Evolutionary conservation across 2,888 invertebrate genomes (phyloP).

Genomic region (Opisthograptis luteolata): DNA sequence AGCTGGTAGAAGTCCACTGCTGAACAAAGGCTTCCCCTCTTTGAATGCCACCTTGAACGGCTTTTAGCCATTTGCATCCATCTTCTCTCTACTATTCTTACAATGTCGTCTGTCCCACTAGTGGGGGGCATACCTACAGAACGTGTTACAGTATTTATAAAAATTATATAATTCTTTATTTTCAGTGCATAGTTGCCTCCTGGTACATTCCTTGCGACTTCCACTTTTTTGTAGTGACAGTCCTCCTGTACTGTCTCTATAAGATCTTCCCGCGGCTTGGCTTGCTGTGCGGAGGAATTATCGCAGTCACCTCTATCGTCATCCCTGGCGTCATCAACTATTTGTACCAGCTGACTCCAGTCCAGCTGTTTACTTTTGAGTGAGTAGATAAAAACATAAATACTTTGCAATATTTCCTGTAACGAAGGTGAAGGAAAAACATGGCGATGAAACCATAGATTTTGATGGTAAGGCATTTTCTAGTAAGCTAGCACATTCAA

Average conservation of each 20-base stretch:
- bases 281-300: slow-evolving; percentile 53
- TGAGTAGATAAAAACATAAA: slow-evolving; percentile 66
- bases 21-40: too few species aligned
- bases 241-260: slow-evolving; percentile 76
- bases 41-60: too few species aligned
- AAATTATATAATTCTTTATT: slow-evolving; percentile 15
- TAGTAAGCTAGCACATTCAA: too few species aligned
- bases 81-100: too few species aligned
- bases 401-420: too few species aligned
- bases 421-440: not conserved
- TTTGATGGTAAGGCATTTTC: too few species aligned
- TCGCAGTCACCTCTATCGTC: slow-evolving; percentile 69
- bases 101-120: too few species aligned
- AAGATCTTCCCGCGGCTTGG: slow-evolving; percentile 66
- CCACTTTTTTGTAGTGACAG: slow-evolving; percentile 86
- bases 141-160: too few species aligned
- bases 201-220: slow-evolving; percentile 90
- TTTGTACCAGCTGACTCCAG: slow-evolving; percentile 72
- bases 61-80: too few species aligned
- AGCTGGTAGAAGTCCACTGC: too few species aligned
- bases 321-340: slow-evolving; percentile 82
- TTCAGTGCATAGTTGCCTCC: slow-evolving; percentile 87
- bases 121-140: too few species aligned
- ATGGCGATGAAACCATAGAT: too few species aligned
- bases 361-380: slow-evolving; percentile 84